Evolutionary conservation across 2,888 invertebrate species (phyloP).

Genomic region (Caenorhabditis wallacei): DNA sequence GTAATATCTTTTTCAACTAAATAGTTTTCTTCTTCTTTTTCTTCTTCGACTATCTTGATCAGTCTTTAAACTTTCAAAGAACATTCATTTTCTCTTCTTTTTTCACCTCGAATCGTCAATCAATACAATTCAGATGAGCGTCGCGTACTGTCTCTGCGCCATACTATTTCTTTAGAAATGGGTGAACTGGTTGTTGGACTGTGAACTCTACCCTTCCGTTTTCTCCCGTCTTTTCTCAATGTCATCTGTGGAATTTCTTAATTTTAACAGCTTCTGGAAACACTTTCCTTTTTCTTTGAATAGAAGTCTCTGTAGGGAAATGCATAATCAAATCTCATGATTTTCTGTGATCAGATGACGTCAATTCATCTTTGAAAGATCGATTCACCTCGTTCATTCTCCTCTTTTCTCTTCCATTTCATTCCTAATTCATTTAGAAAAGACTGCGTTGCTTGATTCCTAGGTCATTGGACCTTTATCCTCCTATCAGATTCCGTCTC

Average conservation of each 20-base stretch:
- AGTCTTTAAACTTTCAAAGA: conserved; percentile 40
- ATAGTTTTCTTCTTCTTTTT: neutral
- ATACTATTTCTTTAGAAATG: conserved; percentile 11
- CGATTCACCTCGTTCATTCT: conserved; percentile 25
- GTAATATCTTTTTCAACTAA: conserved; percentile 12
- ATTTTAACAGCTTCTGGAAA: conserved; percentile 2
- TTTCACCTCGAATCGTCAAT: conserved; percentile 38
- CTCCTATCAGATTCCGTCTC: conserved; percentile 51
- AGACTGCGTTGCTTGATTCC: conserved; percentile 42
- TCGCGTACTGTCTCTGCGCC: conserved; percentile 26
- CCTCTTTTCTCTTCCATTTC: conserved; percentile 24
- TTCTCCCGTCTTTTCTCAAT: neutral
- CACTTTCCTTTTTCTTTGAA: neutral
- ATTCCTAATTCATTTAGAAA: conserved; percentile 1
- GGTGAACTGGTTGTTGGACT: conserved; percentile 51
- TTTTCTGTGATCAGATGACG: conserved; percentile 44
- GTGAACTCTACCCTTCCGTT: conserved; percentile 33
- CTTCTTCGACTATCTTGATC: conserved; percentile 2
- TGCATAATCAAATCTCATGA: conserved; percentile 16
- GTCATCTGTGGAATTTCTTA: conserved; percentile 12
- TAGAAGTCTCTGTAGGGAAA: neutral
- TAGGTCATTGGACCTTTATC: conserved; percentile 38
- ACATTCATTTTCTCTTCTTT: conserved; percentile 28
- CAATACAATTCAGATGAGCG: conserved; percentile 42
- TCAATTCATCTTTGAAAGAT: conserved; percentile 47